Conservation (phyloP, 2,797 vertebrate species). For the Pseudomugil gertrudae region DNA sequence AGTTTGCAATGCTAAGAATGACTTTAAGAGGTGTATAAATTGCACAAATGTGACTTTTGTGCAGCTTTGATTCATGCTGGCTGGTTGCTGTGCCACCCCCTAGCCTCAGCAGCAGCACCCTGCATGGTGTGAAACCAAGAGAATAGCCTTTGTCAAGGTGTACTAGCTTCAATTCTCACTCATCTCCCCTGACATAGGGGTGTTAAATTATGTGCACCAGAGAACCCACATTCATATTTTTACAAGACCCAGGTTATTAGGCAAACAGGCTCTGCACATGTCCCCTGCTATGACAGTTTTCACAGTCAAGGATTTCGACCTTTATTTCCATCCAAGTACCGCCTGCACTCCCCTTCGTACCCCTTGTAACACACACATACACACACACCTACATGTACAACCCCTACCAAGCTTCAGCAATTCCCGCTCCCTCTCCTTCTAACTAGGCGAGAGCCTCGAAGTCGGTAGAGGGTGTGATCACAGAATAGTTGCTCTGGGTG, state of each 20-base stretch:
- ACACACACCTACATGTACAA: slow-evolving; percentile 41
- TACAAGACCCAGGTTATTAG: slow-evolving; percentile 81
- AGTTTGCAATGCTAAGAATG: slow-evolving; percentile 31
- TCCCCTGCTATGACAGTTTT: slow-evolving; percentile 82
- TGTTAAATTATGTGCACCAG: slow-evolving; percentile 85
- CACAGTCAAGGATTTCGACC: slow-evolving; percentile 83
- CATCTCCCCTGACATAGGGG: slow-evolving; percentile 82
- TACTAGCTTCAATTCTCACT: slow-evolving; percentile 87
- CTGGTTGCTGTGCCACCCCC: slow-evolving; percentile 48
- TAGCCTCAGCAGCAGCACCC: slow-evolving; percentile 56
- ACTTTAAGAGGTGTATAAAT: slow-evolving; percentile 30
- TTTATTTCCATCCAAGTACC: slow-evolving; percentile 80
- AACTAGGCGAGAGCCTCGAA: slow-evolving; percentile 74
- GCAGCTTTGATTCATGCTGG: slow-evolving; percentile 53
- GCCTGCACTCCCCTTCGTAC: slow-evolving; percentile 69
- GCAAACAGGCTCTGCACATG: slow-evolving; percentile 82
- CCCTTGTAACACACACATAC: slow-evolving; percentile 47
- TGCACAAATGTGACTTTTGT: slow-evolving; percentile 48
- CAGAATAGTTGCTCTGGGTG: slow-evolving; percentile 76
- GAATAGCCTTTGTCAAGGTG: slow-evolving; percentile 82
- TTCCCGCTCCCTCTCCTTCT: slow-evolving; percentile 65
- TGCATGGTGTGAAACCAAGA: slow-evolving; percentile 80
- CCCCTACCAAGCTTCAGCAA: slow-evolving; percentile 59
- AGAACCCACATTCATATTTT: slow-evolving; percentile 78
- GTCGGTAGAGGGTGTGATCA: slow-evolving; percentile 77